Evolutionary conservation across 2,797 vertebrate species (phyloP).

Genomic region (Pangasius krempfi): DNA sequence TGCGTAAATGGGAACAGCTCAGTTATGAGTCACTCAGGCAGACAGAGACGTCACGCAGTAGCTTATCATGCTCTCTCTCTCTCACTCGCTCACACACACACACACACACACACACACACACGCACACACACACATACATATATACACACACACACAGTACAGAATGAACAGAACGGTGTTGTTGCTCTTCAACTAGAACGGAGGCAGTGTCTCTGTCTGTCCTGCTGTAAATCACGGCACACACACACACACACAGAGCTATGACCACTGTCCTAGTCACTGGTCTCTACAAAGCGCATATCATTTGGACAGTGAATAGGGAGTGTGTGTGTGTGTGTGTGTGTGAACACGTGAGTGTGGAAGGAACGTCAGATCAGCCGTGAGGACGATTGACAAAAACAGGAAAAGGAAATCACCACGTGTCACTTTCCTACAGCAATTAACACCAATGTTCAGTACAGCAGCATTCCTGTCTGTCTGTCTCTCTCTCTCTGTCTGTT

Average conservation of each 20-base stretch:
- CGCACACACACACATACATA: neutral
- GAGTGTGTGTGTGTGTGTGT: neutral
- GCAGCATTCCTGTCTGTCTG: conserved; percentile 15
- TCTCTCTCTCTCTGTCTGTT: neutral
- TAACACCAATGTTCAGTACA: conserved; percentile 41
- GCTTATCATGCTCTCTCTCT: neutral
- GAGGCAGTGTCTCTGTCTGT: neutral
- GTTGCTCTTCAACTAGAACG: neutral
- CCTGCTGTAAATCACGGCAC: neutral
- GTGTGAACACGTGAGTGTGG: neutral
- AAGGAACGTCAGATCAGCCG: conserved; percentile 63
- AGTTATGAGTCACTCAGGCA: conserved; percentile 13
- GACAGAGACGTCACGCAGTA: conserved; percentile 4
- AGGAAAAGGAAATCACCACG: conserved; percentile 79
- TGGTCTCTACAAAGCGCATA: neutral
- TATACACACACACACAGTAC: neutral
- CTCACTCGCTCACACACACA: neutral
- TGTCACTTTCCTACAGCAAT: conserved; percentile 71
- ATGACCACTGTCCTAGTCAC: neutral
- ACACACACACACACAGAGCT: neutral
- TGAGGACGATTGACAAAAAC: conserved; percentile 75
- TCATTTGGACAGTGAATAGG: neutral
- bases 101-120: neutral
- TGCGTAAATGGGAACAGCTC: conserved; percentile 7
- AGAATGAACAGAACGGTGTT: conserved; percentile 5